phyloP scores from a whole-genome alignment of 2,888 invertebrate genomes.

The Linnaemya vulpina region DNA sequence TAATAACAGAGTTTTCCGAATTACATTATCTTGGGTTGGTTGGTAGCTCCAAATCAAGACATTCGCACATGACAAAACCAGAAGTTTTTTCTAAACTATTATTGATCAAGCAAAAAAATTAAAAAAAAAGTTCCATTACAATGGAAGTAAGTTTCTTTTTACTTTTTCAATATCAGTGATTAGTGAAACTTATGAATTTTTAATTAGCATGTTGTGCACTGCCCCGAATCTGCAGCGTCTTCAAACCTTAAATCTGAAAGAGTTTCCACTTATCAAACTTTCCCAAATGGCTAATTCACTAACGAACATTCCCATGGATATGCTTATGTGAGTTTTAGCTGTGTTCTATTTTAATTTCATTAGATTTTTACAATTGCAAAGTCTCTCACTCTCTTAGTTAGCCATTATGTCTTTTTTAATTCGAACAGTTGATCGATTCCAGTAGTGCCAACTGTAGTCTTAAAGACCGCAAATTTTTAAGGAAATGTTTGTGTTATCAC shows the following conservation, averaged over 20 bases:
- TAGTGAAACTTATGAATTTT: too few relatives aligned
- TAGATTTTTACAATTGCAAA: conserved; percentile 29
- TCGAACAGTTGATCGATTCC: conserved; percentile 24
- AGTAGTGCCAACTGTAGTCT: conserved; percentile 33
- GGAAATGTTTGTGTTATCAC: neutral
- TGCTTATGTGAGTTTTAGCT: conserved; percentile 28
- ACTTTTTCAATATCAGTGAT: too few relatives aligned
- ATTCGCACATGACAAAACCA: too few relatives aligned
- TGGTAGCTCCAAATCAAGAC: too few relatives aligned
- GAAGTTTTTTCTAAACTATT: too few relatives aligned
- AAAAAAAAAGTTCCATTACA: too few relatives aligned
- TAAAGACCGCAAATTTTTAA: conserved; percentile 4
- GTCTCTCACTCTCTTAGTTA: conserved; percentile 21
- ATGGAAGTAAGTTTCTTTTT: too few relatives aligned
- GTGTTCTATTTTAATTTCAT: conserved; percentile 34
- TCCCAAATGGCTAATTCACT: neutral
- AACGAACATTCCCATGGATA: too few relatives aligned
- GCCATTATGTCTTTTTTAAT: neutral
- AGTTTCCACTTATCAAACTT: neutral
- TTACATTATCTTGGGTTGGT: too few relatives aligned
- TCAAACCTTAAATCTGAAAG: neutral
- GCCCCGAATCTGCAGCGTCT: neutral
- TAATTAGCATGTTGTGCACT: too few relatives aligned
- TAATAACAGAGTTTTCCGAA: too few relatives aligned
- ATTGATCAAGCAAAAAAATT: too few relatives aligned